Evolutionary conservation across 2,113 vertebrate species (phyloP).

Genomic region (Salvelinus fontinalis): DNA sequence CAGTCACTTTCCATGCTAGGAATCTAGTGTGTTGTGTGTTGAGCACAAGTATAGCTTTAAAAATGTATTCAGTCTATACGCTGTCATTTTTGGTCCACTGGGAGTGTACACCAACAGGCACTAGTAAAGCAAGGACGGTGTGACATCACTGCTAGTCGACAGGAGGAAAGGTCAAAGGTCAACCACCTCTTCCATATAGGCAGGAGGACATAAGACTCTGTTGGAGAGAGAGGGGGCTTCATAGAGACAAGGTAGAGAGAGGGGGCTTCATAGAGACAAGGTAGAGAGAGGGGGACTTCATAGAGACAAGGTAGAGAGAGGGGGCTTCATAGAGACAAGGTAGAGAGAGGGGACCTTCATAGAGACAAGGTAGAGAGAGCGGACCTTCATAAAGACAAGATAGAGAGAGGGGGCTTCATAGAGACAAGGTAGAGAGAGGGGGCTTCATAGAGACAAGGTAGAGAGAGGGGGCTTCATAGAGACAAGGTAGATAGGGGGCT

Average conservation of each 20-base stretch:
- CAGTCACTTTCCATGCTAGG: no score
- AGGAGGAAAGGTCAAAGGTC: conserved; percentile 21
- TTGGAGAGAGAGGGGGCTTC: no score
- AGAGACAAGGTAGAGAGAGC: no score
- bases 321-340: not conserved
- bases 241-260: no score
- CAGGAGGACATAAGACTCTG: not conserved
- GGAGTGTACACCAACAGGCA: conserved; percentile 7
- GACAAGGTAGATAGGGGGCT: not conserved
- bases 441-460: not conserved
- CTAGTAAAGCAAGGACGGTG: conserved; percentile 31
- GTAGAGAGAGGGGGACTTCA: not conserved
- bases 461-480: not conserved
- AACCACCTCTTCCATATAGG: conserved; percentile 36
- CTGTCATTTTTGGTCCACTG: not conserved
- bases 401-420: no score
- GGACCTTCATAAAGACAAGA: no score
- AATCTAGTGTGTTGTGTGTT: not conserved
- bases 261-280: no score
- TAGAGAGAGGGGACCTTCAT: no score
- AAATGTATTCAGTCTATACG: not conserved
- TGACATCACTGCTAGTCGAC: conserved; percentile 50
- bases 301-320: not conserved
- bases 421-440: no score
- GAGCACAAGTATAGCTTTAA: not conserved